Conservation (phyloP, 2,888 invertebrate genomes). For the Agrochola lota region DNA sequence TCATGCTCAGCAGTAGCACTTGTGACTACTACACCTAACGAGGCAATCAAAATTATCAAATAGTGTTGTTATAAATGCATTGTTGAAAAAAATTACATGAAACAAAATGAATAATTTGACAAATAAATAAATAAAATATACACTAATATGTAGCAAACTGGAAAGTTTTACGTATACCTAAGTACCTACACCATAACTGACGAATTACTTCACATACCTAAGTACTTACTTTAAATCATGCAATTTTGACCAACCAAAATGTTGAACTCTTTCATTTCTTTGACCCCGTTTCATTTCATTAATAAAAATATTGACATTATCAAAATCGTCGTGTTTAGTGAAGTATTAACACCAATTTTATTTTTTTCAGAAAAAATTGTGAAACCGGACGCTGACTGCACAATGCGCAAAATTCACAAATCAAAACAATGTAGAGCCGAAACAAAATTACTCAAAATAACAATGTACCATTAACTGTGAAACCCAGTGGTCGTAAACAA, state of each 20-base stretch:
- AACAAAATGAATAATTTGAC: too few relatives aligned
- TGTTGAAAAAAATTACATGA: background rate
- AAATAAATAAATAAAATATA: background rate
- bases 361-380: slow-evolving; percentile 40
- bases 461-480: slow-evolving; percentile 50
- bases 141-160: background rate
- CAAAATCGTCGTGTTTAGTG: background rate
- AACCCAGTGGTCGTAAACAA: slow-evolving; percentile 29
- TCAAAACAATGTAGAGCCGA: slow-evolving; percentile 47
- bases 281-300: background rate
- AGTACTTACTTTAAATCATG: background rate
- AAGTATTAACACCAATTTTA: background rate
- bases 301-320: background rate
- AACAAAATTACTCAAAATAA: slow-evolving; percentile 24
- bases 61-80: background rate
- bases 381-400: slow-evolving; percentile 39
- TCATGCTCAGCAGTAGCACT: too few relatives aligned
- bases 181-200: background rate
- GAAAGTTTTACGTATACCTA: background rate
- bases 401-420: slow-evolving; percentile 31
- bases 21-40: too few relatives aligned
- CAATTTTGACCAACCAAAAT: background rate
- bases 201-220: background rate
- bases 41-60: background rate
- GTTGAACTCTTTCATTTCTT: slow-evolving; percentile 1